phyloP scores from a whole-genome alignment of 2,797 vertebrate genomes.

The Novumbra hubbsi region DNA sequence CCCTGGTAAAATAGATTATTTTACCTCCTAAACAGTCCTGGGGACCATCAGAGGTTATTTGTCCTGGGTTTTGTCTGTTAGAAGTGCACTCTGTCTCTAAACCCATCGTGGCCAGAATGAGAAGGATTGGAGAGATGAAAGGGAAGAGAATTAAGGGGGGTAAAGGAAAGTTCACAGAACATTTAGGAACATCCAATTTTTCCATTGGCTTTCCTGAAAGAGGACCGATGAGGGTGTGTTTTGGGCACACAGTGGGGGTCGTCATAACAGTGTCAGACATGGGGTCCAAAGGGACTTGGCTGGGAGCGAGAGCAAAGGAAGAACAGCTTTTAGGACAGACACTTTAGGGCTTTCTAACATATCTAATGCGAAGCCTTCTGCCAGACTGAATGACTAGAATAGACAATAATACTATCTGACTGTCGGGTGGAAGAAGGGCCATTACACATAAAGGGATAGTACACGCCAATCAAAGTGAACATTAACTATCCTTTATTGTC shows the following conservation, averaged over 20 bases:
- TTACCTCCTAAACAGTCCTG: conserved; percentile 32
- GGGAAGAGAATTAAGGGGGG: conserved; percentile 25
- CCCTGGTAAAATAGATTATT: conserved; percentile 38
- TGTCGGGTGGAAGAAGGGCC: conserved; percentile 25
- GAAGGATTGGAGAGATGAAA: conserved; percentile 68
- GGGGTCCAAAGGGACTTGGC: conserved; percentile 21
- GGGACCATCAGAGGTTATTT: conserved; percentile 42
- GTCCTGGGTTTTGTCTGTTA: conserved; percentile 55
- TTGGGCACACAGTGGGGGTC: conserved; percentile 37
- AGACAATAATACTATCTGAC: conserved; percentile 20
- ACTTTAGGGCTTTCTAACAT: conserved; percentile 58
- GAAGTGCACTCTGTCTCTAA: conserved; percentile 64
- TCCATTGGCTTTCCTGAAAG: conserved; percentile 52
- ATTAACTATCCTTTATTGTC: background rate
- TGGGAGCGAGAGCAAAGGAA: conserved; percentile 37
- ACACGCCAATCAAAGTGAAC: background rate
- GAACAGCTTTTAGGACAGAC: conserved; percentile 59
- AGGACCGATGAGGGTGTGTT: conserved; percentile 40
- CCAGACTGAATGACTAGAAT: conserved; percentile 17
- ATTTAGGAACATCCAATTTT: conserved; percentile 66
- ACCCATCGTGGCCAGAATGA: conserved; percentile 42
- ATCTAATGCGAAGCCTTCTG: conserved; percentile 36
- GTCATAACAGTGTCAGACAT: conserved; percentile 36
- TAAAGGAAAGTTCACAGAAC: conserved; percentile 62
- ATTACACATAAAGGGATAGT: conserved; percentile 13